phyloP scores from a whole-genome alignment of 2,888 invertebrate species.

The Metallyticus violacea region DNA sequence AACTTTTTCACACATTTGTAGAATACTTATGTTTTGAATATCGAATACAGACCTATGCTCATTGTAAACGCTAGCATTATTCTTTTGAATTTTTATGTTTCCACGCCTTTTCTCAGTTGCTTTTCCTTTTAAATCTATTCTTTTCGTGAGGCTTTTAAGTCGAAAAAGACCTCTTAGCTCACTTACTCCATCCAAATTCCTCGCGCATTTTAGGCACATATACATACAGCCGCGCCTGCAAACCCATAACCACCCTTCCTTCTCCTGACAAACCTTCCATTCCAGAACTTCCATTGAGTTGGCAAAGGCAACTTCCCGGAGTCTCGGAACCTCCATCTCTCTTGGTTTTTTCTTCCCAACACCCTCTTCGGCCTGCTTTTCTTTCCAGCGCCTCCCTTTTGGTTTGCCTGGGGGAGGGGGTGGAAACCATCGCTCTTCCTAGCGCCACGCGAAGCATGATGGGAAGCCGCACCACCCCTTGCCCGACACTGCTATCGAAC shows the following conservation, averaged over 20 bases:
- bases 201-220: background rate
- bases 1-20: background rate
- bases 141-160: background rate
- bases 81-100: background rate
- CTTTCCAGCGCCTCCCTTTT: background rate
- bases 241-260: background rate
- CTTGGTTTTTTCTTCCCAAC: background rate
- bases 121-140: background rate
- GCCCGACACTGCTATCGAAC: conserved; percentile 24
- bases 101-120: background rate
- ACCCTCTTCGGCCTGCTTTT: background rate
- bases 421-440: conserved; percentile 13
- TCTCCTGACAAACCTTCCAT: background rate
- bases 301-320: background rate
- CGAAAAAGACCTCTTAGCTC: background rate
- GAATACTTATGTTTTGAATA: too few relatives aligned
- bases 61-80: background rate
- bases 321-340: background rate
- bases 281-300: background rate
- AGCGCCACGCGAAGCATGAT: conserved; percentile 6
- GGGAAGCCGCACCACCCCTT: conserved; percentile 10
- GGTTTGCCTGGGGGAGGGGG: background rate
- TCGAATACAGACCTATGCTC: background rate
- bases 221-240: background rate
- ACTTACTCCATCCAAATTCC: background rate